Base-by-base conservation (phyloP, 2,797 vertebrate species). In the Rachycentron canadum region DNA sequence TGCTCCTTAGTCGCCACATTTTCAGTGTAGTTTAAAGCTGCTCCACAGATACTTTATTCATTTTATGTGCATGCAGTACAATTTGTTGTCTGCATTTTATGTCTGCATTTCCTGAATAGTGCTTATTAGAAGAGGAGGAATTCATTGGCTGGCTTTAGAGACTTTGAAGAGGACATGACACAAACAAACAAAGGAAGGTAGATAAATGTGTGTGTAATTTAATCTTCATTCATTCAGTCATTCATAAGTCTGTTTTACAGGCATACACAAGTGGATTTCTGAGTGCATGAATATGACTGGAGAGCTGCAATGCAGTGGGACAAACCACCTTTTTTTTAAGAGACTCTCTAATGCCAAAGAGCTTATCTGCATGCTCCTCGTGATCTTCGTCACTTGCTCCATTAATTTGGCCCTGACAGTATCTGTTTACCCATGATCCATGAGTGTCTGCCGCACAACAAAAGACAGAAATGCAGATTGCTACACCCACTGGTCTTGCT, bases 401-500 rank as follows among this genome's bases (percentile, higher is more conserved):
- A 17, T 73, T 50, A 41, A 25, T 40, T 43, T 47, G 25, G 26
- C 62, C 7, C 6, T 14, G 7, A 1, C 34, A 26, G 16, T 30
- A 28, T 50, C 21, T 12, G 28, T 66, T 70, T 28, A 67, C 41
- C 25, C n/a, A 5, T 8, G 50, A 53, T 34, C n/a, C 68, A 16
- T 1, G 58, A 63, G 34, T 28, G 45, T 68, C 55, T 78, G 25
- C 52, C 78, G 25, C 45, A 40, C 47, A 23, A 47, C n/a, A 10
- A 7, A 21, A 66, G 25, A 45, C 32, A 21, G 32, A 78, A 47
- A 73, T 25, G 19, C 53, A 47, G n/a, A 71, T 60, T 63, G 14
- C 36, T 72, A 1, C 36, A 50, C 57, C 40, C 30, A 5, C 40
- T 65, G 81, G 52, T 71, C 38, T 56, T 43, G 21, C n/a, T 63